Base-by-base conservation (phyloP, 2,113 vertebrate genomes). In the cat (Felis catus) region DNA sequence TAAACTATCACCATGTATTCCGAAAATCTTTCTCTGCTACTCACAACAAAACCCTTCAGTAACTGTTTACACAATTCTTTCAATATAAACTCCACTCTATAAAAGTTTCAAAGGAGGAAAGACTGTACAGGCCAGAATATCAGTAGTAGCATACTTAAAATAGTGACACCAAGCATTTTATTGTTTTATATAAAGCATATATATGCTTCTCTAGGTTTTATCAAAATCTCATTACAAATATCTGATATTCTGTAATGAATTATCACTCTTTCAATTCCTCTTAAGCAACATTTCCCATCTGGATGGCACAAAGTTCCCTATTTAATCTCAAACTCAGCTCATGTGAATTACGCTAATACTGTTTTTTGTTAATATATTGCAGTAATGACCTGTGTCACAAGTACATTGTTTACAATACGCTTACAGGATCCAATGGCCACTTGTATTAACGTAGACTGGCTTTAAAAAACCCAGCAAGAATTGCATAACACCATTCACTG, bases 1-100 rank as follows among this genome's bases (percentile, higher is more conserved):
- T 25, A 25, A 25, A 11, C 9, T 51, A 12, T 19, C 7, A 3
- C 31, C 18, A 0, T 2, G 25, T 25, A 23, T 53, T 39, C 58
- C 18, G 25, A 25, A 53, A 11, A 2, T 29, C 7, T 65, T 65
- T 84, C 25, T 76, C 33, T 4, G 11, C n/a, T 76, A 4, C 12
- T 58, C 45, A 1, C 5, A 66, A 66, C 1, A 39, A 51, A 41
- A 41, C 0, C 1, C 18, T 53, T 53, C 23, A 15, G 25, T 1
- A 31, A 39, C 16, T 1, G 2, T 14, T 11, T 16, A 65, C 7
- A 41, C 27, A 53, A 25, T 25, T 25, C 18, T 27, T 41, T 25
- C 25, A 51, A 16, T 16, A 18, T 8, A 5, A 16, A 33, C 19
- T 53, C 27, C 33, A 53, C 13, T 41, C 25, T 33, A 7, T 5